Evolutionary conservation across 2,113 vertebrate genomes (phyloP), one percentile per base, ranked within the genome.

Genomic region (Phylloscopus whistleri): DNA sequence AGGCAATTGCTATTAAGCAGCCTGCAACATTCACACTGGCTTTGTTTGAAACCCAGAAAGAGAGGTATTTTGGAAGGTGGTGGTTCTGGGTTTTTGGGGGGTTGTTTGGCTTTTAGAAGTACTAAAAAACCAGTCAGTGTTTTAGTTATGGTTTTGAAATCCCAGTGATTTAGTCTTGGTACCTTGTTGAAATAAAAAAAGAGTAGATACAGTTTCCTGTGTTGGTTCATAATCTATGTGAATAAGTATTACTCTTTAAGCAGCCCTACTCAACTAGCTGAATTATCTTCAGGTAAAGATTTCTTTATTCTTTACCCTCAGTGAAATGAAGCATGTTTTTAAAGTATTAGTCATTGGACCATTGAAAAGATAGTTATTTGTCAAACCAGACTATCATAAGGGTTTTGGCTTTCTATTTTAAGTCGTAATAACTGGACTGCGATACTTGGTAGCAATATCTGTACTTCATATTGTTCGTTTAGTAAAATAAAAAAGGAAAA

Each of bases 151-250:
- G 27, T 66, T 69, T 91, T 56, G 56, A 74, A 83, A 9, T 8
- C 3, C 0, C 1, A 49, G 6, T 83, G 12, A 21, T 72, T 35
- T 73, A 46, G 73, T 68, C 28, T n/a, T 58, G 37, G n/a, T 83
- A 63, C 2, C 23, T 26, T n/a, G 23, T 39, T 90, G 53, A 80
- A 81, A 69, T 80, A 55, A 69, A 44, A 46, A 41, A 52, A 76
- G 39, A 77, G 15, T 13, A 39, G 21, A 30, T 9, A 31, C 8
- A 15, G 16, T 51, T 73, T 82, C 27, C 16, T 33, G 9, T 85
- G 37, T 16, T 10, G 2, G 16, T 86, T 89, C 24, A 33, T 58
- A 33, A 43, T 26, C 20, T 79, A 33, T 0, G 0, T 26, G 43
- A 49, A n/a, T 59, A 89, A 31, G 11, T 73, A 13, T 78, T 91